These are phyloP conservation scores for Adelges cooleyi DNA, from an alignment of 1,140 invertebrate genomes.

Conservation along the genomic window DNA sequence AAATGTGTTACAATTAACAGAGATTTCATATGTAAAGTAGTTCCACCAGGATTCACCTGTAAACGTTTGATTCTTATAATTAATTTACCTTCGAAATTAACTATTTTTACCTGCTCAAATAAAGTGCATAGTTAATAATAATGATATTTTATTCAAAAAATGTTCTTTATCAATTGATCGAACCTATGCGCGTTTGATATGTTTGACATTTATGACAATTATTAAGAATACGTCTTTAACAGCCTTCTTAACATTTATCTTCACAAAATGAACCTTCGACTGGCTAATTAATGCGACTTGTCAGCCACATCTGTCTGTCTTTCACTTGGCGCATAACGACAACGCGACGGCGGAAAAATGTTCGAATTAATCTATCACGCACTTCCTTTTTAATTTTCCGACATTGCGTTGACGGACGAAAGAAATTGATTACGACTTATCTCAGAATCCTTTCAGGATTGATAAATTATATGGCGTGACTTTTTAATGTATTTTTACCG, in stretches of 20 bases:
- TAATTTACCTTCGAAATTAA: no score
- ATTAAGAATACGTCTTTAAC: slow-evolving; percentile 5
- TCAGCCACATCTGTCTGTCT: slow-evolving; percentile 21
- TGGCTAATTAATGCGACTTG: slow-evolving; percentile 26
- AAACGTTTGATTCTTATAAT: no score
- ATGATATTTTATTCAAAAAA: no score
- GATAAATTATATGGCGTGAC: slow-evolving; percentile 1
- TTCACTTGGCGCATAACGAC: background rate
- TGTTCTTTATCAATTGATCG: no score
- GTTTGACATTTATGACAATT: slow-evolving; percentile 23
- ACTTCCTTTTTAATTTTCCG: no score
- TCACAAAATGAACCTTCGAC: background rate
- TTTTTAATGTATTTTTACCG: background rate
- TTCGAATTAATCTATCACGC: slow-evolving; percentile 15
- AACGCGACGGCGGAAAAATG: slow-evolving; percentile 10
- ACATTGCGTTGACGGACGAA: slow-evolving; percentile 10
- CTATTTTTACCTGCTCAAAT: no score
- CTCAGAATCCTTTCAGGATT: background rate
- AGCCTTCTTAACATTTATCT: background rate
- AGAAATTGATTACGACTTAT: slow-evolving; percentile 9
- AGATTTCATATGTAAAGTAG: no score
- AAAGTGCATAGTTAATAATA: no score
- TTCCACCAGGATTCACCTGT: no score
- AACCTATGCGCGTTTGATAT: background rate
- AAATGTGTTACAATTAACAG: no score